These are phyloP conservation scores for Mesochorus sp. DNA, from an alignment of 2,888 invertebrate genomes.

Conservation along the genomic window DNA sequence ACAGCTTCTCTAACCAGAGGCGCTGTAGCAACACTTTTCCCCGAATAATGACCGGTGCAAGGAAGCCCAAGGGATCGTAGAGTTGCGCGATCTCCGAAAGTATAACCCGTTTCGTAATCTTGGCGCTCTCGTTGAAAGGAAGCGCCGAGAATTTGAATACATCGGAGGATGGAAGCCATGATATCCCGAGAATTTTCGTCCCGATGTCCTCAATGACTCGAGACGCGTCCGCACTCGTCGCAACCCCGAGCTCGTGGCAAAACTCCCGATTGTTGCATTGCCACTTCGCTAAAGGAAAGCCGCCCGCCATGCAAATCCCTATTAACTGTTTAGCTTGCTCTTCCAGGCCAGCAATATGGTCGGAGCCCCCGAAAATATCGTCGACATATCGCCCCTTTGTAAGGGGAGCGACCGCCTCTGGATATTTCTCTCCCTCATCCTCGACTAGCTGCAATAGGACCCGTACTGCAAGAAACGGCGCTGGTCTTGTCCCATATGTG, in stretches of 20 bases:
- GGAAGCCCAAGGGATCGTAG: slow-evolving; percentile 59
- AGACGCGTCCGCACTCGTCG: not conserved
- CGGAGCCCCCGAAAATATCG: not conserved
- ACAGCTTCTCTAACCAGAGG: slow-evolving; percentile 52
- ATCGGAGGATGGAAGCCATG: slow-evolving; percentile 50
- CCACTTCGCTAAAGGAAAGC: slow-evolving; percentile 55
- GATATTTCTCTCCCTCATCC: too few species aligned
- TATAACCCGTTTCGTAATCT: slow-evolving; percentile 44
- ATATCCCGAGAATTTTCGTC: slow-evolving; percentile 47
- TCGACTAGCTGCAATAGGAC: too few species aligned
- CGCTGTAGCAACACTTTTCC: slow-evolving; percentile 59
- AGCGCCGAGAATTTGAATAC: slow-evolving; percentile 27
- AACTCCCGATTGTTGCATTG: not conserved
- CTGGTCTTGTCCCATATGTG: too few species aligned
- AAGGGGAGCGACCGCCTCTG: too few species aligned
- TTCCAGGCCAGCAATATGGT: not conserved
- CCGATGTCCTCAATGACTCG: slow-evolving; percentile 30
- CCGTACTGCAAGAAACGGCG: too few species aligned
- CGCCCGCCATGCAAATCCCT: slow-evolving; percentile 52
- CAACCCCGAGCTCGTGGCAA: not conserved
- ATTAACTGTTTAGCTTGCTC: slow-evolving; percentile 14
- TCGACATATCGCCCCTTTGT: too few species aligned
- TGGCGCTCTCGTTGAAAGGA: not conserved
- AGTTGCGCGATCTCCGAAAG: slow-evolving; percentile 53
- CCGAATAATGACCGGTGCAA: slow-evolving; percentile 49